Base-by-base conservation (phyloP, 2,888 invertebrate species). In the Prosopocoilus inquinatus region DNA sequence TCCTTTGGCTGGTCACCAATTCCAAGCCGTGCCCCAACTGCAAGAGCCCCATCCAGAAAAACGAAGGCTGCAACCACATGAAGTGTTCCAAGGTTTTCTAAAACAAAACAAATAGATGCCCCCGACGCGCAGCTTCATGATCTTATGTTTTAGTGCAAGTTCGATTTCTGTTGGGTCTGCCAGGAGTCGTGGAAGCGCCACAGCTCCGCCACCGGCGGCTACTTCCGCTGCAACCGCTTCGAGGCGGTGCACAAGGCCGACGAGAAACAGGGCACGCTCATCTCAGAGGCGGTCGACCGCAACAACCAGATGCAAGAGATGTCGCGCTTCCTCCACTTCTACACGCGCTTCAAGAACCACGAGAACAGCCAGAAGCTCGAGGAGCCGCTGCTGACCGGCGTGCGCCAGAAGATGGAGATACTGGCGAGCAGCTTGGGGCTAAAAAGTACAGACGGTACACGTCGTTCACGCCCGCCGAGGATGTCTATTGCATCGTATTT, bases 121-220 rank as follows among this genome's bases (percentile, higher is more conserved):
- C 20, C 2, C 11, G 39, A 12, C 47, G 35, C 38, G 28, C 36
- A 36, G n/a, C 15, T 28, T 41, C 16, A 48, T 9, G 32, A 36
- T 9, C 20, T 41, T 36, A 11, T 60, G 58, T 78, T 79, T 38
- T 69, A 86, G 85, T 87, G 87, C 69, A 87, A 86, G 74, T 84
- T 82, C 72, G 87, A 87, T 70, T 87, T 87, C 67, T 87, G 87
- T 73, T 87, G 87, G 87, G 85, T 87, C 33, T 88, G 87, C 67
- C 79, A 86, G 69, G 87, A 87, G 69, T 81, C 83, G 15, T 87
- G 87, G 87, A 87, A 87, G 71, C 80, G 84, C 47, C 87, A 87
- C 71, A 84, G 84, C 66, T 84, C 85, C 1, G 83, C 84, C 2
- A 87, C 87, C 1, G 87, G 87, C 2, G 87, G 87, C 2, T 87